Percentiles rank a stretch among this genome's conserved stretches.
Evolutionary conservation across 2,113 vertebrate species (phyloP).

Genomic region (Lamprotornis superbus): DNA sequence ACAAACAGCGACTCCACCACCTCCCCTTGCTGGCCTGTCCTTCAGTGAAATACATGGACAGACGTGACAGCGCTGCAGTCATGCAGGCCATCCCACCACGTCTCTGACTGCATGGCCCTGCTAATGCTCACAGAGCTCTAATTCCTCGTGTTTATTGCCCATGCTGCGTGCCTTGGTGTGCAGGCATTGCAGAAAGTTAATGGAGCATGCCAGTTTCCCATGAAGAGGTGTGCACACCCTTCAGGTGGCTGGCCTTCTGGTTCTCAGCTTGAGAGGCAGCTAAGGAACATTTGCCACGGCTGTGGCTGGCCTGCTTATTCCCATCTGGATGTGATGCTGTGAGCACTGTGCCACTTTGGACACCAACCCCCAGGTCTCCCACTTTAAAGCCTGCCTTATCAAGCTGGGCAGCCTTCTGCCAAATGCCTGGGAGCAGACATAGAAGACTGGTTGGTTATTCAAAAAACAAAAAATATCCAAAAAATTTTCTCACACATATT

Average conservation of each 20-base stretch:
- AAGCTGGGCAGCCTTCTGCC: not conserved
- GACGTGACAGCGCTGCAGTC: not conserved
- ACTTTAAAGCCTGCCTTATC: not conserved
- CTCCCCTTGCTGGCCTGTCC: not conserved
- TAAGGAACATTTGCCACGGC: not conserved
- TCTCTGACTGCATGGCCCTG: not conserved
- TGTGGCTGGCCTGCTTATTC: not conserved
- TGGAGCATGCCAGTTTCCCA: not conserved
- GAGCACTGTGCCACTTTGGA: not conserved
- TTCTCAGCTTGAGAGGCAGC: not conserved
- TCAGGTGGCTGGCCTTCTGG: not conserved
- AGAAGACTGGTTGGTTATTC: not conserved
- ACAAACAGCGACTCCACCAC: not conserved
- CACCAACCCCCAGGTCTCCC: not conserved
- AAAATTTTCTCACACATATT: not conserved
- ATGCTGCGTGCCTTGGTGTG: rapidly evolving
- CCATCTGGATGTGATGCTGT: not conserved
- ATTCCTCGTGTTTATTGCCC: not conserved
- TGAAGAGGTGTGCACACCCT: not conserved
- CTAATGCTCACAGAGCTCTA: not conserved
- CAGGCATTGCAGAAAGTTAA: not conserved
- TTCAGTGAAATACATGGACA: not conserved
- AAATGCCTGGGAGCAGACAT: not conserved
- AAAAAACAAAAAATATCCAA: not conserved
- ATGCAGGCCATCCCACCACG: rapidly evolving